A percentile compares a stretch with the other conserved stretches of the same genome.
Evolutionary conservation across 2,888 invertebrate species (phyloP).

Genomic region (Diarsia rubi): DNA sequence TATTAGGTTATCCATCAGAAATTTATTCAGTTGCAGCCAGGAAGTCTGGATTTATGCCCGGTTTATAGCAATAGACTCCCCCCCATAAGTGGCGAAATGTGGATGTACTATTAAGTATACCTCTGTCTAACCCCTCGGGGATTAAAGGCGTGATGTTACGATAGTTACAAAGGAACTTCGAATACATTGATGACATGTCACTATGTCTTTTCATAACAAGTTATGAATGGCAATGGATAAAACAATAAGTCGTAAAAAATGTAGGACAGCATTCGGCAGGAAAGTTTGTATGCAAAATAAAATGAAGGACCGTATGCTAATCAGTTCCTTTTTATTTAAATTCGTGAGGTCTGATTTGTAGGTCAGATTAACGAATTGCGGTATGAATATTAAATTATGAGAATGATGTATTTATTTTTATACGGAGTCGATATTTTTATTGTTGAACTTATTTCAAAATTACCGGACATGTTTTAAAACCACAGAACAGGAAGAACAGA

Average conservation of each 20-base stretch:
- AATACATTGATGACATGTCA: constrained; percentile 17
- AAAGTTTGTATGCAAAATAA: constrained; percentile 59
- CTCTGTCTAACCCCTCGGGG: too few relatives aligned
- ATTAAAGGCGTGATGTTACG: too few relatives aligned
- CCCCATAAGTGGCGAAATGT: too few relatives aligned
- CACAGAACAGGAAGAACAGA: too few relatives aligned
- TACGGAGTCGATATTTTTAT: neutral
- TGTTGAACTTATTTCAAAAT: neutral
- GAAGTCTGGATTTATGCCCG: too few relatives aligned
- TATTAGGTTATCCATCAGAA: too few relatives aligned
- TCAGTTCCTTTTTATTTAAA: constrained; percentile 44
- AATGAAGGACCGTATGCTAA: constrained; percentile 45
- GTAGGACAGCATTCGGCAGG: constrained; percentile 49
- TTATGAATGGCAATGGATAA: constrained; percentile 57
- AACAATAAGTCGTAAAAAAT: constrained; percentile 60
- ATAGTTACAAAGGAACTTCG: constrained; percentile 12
- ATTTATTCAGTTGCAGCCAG: too few relatives aligned
- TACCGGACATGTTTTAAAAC: neutral
- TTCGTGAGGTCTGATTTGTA: constrained; percentile 32
- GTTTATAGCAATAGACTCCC: too few relatives aligned
- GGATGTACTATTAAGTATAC: too few relatives aligned
- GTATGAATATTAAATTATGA: constrained; percentile 30
- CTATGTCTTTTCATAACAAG: constrained; percentile 14
- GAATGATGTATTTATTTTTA: neutral
- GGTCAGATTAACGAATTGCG: constrained; percentile 32